Evolutionary conservation across 2,797 vertebrate genomes (phyloP).

Genomic region (Octomys mimax): DNA sequence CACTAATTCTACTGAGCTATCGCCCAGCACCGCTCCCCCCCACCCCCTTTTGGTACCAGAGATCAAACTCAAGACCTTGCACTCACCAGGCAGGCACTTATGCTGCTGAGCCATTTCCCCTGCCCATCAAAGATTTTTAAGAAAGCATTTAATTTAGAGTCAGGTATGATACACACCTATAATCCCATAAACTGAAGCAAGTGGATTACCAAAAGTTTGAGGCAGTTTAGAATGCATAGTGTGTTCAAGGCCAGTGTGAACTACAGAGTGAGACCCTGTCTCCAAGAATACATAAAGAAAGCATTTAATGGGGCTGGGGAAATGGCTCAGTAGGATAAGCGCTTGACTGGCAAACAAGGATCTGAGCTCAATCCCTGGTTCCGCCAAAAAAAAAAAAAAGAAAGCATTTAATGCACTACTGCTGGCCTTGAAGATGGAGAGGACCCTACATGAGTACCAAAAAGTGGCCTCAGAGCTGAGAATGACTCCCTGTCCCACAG

Average conservation of each 20-base stretch:
- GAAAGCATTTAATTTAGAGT: background rate
- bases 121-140: background rate
- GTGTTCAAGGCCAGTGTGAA: background rate
- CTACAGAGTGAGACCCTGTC: background rate
- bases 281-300: background rate
- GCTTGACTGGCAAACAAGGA: no score
- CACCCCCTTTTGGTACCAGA: no score
- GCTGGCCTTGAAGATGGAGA: slow-evolving; percentile 5
- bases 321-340: no score
- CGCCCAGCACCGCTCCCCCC: no score
- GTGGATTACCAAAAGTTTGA: background rate
- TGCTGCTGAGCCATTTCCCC: no score
- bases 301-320: background rate
- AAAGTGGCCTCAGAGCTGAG: background rate
- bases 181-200: background rate
- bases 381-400: background rate
- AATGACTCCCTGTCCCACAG: background rate
- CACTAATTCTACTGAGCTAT: no score
- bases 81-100: no score
- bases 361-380: no score
- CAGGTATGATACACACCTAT: background rate
- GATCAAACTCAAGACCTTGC: no score
- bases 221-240: background rate
- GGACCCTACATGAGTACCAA: background rate
- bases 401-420: background rate